Percentiles rank a stretch among this genome's conserved stretches.
phyloP scores from a whole-genome alignment of 2,113 vertebrate genomes.

The Aramus guarauna region DNA sequence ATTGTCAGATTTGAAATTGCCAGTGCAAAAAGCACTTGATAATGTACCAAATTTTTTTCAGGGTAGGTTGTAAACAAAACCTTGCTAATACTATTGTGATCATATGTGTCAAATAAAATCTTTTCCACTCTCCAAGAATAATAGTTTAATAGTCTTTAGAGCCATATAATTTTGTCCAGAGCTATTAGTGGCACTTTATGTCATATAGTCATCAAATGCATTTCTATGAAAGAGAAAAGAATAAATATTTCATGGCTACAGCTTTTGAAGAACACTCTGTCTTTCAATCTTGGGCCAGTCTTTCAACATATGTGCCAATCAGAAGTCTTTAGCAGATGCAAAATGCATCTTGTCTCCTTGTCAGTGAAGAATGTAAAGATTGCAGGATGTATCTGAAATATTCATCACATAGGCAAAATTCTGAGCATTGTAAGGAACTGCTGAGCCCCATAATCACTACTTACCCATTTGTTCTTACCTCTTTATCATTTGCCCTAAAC shows the following conservation, averaged over 20 bases:
- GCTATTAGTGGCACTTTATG: slow-evolving; percentile 71
- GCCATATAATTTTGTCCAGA: slow-evolving; percentile 65
- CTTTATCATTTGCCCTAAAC: background rate
- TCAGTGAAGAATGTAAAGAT: slow-evolving; percentile 72
- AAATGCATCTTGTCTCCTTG: slow-evolving; percentile 70
- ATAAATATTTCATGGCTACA: slow-evolving; percentile 76
- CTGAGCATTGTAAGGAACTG: slow-evolving; percentile 19
- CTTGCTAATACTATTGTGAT: slow-evolving; percentile 51
- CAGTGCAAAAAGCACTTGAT: slow-evolving; percentile 1
- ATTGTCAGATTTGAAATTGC: slow-evolving; percentile 10
- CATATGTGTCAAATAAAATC: slow-evolving; percentile 42
- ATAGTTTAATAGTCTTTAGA: slow-evolving; percentile 66
- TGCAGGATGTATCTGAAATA: slow-evolving; percentile 69
- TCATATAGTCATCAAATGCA: slow-evolving; percentile 65
- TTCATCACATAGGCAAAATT: slow-evolving; percentile 64
- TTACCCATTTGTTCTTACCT: slow-evolving; percentile 5
- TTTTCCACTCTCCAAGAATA: slow-evolving; percentile 53
- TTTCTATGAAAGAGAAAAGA: slow-evolving; percentile 63
- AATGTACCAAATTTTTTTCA: background rate
- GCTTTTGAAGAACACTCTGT: slow-evolving; percentile 68
- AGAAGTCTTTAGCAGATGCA: slow-evolving; percentile 71
- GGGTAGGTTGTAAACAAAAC: slow-evolving; percentile 20
- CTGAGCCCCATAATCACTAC: slow-evolving; percentile 7
- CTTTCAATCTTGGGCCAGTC: slow-evolving; percentile 64
- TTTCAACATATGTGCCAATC: slow-evolving; percentile 71